Base-by-base conservation (phyloP, 2,888 invertebrate genomes). In the Euproctis similis region DNA sequence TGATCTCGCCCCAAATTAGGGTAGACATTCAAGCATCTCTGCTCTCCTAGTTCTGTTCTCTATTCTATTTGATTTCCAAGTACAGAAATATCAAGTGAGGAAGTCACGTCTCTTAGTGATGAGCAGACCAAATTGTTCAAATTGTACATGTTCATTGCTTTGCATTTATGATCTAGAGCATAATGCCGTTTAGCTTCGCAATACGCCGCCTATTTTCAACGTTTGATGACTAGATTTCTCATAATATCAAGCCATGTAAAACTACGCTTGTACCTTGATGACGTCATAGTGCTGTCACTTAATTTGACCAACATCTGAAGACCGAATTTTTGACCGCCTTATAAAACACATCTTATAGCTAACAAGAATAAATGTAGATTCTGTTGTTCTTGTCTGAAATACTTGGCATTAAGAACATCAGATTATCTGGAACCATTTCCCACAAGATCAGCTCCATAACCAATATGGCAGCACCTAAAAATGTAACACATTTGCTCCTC, bases 361-460 rank as follows among this genome's bases (percentile, higher is more conserved):
- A 59, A 58, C 9, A 28, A 32, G 10, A 30, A 45, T 2, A 59
- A 59, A 23, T 47, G 46, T 17, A 21, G 24, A 7, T 52, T 50
- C 12, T 29, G 36, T 8, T 38, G 44, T 17, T 12, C 34, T 3
- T 12, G 12, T 2, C 26, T 54, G 1, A 49, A 42, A 24, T 53
- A 48, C 21, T 23, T 52, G 47, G 1, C 49, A 51, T 19, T 21
- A 25, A 43, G 50, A 4, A 39, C 45, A 3, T 29, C 42, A 4
- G 18, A 37, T 1, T 47, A 49, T 1, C 20, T 55, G 4, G 6
- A 43, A 18, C 11, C 28, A 1, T 44, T 48, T 23, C 47, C 43
- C 39, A 40, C 1, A 46, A 61, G 30, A 40, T 43, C 1, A 8
- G 29, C 3, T 49, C 50, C 2, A 56, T 62, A n/a, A 1, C 14